Evolutionary conservation across 2,797 vertebrate species (phyloP).

Genomic region (Microchirus variegatus): DNA sequence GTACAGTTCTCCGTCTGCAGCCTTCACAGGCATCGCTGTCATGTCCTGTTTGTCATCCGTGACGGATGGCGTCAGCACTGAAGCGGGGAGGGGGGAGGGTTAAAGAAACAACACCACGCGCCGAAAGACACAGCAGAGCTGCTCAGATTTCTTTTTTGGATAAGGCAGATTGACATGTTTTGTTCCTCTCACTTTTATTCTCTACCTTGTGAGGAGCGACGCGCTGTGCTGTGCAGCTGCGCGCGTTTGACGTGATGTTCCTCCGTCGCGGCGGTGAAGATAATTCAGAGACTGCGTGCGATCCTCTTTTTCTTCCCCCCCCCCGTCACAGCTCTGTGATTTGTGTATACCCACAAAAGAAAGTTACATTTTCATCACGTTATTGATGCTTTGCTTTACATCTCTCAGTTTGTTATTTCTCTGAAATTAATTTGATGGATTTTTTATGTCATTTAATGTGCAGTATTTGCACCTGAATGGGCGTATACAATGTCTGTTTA

Average conservation of each 20-base stretch:
- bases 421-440: slow-evolving; percentile 36
- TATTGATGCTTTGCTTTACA: slow-evolving; percentile 68
- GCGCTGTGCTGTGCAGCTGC: slow-evolving; percentile 55
- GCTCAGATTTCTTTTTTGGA: slow-evolving; percentile 68
- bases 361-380: slow-evolving; percentile 62
- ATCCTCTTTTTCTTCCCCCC: too few species aligned
- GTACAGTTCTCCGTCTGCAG: slow-evolving; percentile 42
- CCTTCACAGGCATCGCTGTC: slow-evolving; percentile 64
- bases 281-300: slow-evolving; percentile 59
- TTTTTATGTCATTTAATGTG: slow-evolving; percentile 36
- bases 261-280: slow-evolving; percentile 56
- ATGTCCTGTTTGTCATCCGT: slow-evolving; percentile 71
- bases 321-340: slow-evolving; percentile 72
- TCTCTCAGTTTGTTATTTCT: slow-evolving; percentile 49
- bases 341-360: slow-evolving; percentile 59
- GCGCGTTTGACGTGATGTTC: slow-evolving; percentile 54
- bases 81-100: slow-evolving; percentile 62
- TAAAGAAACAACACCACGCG: slow-evolving; percentile 58
- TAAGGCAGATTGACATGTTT: slow-evolving; percentile 72
- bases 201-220: slow-evolving; percentile 57
- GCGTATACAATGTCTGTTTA: slow-evolving; percentile 33
- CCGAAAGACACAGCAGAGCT: slow-evolving; percentile 48
- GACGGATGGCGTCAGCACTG: slow-evolving; percentile 65
- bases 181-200: slow-evolving; percentile 65
- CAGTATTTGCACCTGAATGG: slow-evolving; percentile 10